These are phyloP conservation scores for Molossus molossus DNA, from an alignment of 2,797 vertebrate genomes.

Conservation along the genomic window DNA sequence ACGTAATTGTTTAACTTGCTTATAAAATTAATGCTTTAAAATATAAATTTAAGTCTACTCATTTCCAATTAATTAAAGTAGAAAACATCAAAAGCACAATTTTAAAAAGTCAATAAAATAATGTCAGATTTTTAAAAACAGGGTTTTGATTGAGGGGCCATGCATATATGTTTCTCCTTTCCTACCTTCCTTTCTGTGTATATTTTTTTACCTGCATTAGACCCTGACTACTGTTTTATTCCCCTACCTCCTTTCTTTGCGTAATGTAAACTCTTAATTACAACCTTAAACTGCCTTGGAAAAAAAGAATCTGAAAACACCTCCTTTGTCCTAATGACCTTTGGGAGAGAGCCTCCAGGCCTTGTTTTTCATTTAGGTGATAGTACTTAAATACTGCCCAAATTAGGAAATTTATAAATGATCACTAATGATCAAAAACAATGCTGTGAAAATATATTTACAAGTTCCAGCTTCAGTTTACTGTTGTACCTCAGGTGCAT, in stretches of 20 bases:
- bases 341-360: not conserved
- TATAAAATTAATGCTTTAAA: constrained; percentile 20
- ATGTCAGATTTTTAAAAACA: not conserved
- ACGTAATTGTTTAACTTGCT: constrained; percentile 49
- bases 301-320: not conserved
- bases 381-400: not conserved
- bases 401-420: constrained; percentile 10
- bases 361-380: not conserved
- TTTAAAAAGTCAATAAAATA: not conserved
- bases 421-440: not conserved
- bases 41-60: not conserved
- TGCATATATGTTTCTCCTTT: not conserved
- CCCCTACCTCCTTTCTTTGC: not conserved
- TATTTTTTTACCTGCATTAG: not conserved
- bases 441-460: not conserved
- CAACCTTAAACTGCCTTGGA: not conserved
- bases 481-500: not conserved
- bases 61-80: constrained; percentile 33
- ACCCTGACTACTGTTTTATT: not conserved
- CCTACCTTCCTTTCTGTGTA: not conserved
- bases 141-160: not conserved
- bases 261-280: not conserved
- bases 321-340: not conserved
- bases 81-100: constrained; percentile 11
- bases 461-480: not conserved